Evolutionary conservation across 2,888 invertebrate species (phyloP).

Genomic region (Platypus cylindrus): DNA sequence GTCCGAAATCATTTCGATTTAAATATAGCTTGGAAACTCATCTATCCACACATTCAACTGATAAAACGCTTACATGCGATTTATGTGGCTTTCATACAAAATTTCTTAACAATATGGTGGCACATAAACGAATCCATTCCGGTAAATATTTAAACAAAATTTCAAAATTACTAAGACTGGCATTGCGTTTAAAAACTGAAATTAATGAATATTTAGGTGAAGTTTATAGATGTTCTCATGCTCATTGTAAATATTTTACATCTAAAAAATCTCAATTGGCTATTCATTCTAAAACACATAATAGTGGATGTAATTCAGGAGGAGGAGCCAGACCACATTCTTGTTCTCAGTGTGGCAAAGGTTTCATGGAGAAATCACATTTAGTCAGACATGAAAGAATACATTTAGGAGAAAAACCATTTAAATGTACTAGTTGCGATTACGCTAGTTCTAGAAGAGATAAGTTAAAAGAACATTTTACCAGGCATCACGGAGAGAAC

Average conservation of each 20-base stretch:
- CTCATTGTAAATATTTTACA: slow-evolving; percentile 48
- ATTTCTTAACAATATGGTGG: slow-evolving; percentile 50
- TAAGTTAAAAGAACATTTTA: slow-evolving; percentile 48
- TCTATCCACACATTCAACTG: slow-evolving; percentile 40
- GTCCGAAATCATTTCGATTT: slow-evolving; percentile 44
- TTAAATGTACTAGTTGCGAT: slow-evolving; percentile 50
- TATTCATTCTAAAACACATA: slow-evolving; percentile 52
- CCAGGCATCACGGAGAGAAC: slow-evolving; percentile 39
- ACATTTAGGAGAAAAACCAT: slow-evolving; percentile 50
- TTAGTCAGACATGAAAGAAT: slow-evolving; percentile 52
- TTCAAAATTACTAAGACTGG: no score
- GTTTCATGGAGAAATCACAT: slow-evolving; percentile 56
- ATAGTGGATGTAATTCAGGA: slow-evolving; percentile 20
- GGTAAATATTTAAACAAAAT: slow-evolving; percentile 26
- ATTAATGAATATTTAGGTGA: slow-evolving; percentile 33
- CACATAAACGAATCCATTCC: slow-evolving; percentile 51
- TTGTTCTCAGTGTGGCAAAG: slow-evolving; percentile 44
- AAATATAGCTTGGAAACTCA: slow-evolving; percentile 48
- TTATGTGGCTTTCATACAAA: slow-evolving; percentile 56
- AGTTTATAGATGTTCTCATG: slow-evolving; percentile 48
- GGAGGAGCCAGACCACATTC: slow-evolving; percentile 33
- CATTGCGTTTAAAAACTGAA: background rate
- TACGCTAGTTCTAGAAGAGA: slow-evolving; percentile 52
- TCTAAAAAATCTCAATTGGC: slow-evolving; percentile 52
- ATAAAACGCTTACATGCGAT: slow-evolving; percentile 48